These are phyloP conservation scores for Naja naja DNA, from an alignment of 2,113 vertebrate species.

Conservation along the genomic window DNA sequence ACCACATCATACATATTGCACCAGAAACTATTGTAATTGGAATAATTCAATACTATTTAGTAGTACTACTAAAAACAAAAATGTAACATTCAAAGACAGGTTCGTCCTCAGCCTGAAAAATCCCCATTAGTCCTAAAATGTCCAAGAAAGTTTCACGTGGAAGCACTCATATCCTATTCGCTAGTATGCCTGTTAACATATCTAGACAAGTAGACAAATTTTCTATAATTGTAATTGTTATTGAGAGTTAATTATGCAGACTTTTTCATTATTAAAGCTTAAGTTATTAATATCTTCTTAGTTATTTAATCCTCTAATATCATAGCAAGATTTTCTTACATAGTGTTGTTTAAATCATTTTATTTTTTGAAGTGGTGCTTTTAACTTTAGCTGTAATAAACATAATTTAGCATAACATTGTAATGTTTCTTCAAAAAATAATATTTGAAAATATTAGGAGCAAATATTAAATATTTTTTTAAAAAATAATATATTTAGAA, in stretches of 20 bases:
- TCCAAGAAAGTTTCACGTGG: background rate
- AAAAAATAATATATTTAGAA: slow-evolving; percentile 55
- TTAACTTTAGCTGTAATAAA: background rate
- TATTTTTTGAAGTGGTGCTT: background rate
- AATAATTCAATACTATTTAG: background rate
- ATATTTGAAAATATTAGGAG: slow-evolving; percentile 48
- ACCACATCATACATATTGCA: background rate
- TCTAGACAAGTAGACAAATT: background rate
- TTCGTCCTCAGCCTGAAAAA: background rate
- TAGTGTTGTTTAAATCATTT: background rate
- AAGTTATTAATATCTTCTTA: background rate
- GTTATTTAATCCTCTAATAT: background rate
- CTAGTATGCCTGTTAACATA: background rate
- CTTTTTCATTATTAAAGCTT: background rate
- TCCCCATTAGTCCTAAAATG: background rate
- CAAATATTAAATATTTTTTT: slow-evolving; percentile 55
- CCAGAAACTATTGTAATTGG: background rate
- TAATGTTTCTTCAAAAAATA: slow-evolving; percentile 65
- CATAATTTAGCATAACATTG: slow-evolving; percentile 47
- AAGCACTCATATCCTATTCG: background rate
- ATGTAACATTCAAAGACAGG: background rate
- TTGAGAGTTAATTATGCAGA: background rate
- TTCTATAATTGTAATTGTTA: background rate
- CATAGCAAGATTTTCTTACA: background rate
- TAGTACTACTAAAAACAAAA: background rate